phyloP scores from a whole-genome alignment of 2,113 vertebrate species.

The Aptenodytes forsteri region DNA sequence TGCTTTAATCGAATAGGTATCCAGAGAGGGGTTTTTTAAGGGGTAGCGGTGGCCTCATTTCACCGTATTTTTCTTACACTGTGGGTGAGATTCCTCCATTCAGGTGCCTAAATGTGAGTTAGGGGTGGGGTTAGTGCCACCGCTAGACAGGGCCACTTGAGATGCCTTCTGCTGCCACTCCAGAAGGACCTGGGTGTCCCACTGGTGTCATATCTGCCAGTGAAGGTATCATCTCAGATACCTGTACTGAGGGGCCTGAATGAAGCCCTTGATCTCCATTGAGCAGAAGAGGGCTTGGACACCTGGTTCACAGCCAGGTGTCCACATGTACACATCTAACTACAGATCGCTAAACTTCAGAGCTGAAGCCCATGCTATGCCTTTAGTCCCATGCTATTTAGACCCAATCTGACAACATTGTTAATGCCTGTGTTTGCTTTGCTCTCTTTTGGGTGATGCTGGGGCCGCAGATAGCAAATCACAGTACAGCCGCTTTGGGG shows the following conservation, averaged over 20 bases:
- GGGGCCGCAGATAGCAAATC: background rate
- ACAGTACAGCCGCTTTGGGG: background rate
- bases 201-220: background rate
- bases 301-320: background rate
- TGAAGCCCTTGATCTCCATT: background rate
- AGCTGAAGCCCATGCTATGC: background rate
- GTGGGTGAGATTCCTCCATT: background rate
- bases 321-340: background rate
- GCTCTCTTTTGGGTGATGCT: background rate
- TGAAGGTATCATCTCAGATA: background rate
- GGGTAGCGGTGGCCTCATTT: background rate
- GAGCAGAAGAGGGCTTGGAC: background rate
- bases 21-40: background rate
- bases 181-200: background rate
- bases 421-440: background rate
- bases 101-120: background rate
- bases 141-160: background rate
- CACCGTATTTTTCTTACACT: background rate
- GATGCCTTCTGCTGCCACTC: background rate
- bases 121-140: background rate
- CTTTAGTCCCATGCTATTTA: background rate
- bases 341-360: background rate
- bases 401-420: accelerated
- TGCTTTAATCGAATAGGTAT: background rate
- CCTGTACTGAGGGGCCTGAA: background rate